Conservation (phyloP, 2,888 invertebrate species). For the Tanytarsus gracilentus region DNA sequence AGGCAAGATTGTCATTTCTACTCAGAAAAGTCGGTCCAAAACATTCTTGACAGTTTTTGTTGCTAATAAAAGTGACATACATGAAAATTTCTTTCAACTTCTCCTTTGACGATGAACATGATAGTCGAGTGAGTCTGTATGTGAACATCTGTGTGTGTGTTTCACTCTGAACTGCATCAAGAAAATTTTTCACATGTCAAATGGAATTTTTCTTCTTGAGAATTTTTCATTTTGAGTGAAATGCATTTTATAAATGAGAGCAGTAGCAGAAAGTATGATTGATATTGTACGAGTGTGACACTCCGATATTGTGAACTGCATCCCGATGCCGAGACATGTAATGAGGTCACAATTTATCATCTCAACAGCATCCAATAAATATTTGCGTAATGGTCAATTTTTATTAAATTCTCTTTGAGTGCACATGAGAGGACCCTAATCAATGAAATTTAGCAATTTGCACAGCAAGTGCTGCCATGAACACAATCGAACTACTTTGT, state of each 20-base stretch:
- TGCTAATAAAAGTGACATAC: conserved; percentile 16
- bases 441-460: too few species aligned
- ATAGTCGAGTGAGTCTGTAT: too few species aligned
- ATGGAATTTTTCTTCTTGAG: neutral
- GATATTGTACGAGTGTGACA: conserved; percentile 19
- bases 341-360: conserved; percentile 18
- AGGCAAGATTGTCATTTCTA: too few species aligned
- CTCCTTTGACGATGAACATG: too few species aligned
- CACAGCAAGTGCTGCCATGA: too few species aligned
- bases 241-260: neutral
- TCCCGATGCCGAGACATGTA: conserved; percentile 11
- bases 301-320: neutral
- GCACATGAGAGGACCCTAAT: too few species aligned
- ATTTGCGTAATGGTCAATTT: neutral
- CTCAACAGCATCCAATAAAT: conserved; percentile 9
- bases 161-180: too few species aligned
- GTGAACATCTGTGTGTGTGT: too few species aligned
- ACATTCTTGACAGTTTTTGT: conserved; percentile 11
- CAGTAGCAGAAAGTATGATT: too few species aligned
- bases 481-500: too few species aligned
- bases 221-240: neutral
- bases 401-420: too few species aligned
- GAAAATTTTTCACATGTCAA: neutral
- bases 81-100: conserved; percentile 17
- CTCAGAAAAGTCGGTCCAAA: neutral